Conservation (phyloP, 2,888 invertebrate genomes). For the Aromia moschata region DNA sequence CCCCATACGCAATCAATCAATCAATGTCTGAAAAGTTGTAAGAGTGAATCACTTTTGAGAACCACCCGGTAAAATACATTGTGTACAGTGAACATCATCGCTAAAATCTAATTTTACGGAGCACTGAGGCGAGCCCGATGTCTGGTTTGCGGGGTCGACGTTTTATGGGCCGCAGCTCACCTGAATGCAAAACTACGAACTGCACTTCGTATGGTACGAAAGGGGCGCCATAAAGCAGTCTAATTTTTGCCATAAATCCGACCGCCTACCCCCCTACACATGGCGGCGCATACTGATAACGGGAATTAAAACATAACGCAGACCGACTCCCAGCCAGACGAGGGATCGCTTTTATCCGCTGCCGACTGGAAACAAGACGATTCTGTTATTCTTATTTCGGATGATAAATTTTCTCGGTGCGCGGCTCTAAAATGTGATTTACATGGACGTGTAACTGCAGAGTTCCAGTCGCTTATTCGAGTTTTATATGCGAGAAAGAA, state of each 20-base stretch:
- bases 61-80: background rate
- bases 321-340: slow-evolving; percentile 4
- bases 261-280: background rate
- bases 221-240: slow-evolving; percentile 14
- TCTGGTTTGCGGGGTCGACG: too few species aligned
- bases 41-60: too few species aligned
- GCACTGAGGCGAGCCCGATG: too few species aligned
- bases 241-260: slow-evolving; percentile 7
- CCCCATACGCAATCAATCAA: too few species aligned
- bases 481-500: too few species aligned
- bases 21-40: background rate
- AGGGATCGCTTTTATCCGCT: slow-evolving; percentile 4
- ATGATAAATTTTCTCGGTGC: slow-evolving; percentile 5
- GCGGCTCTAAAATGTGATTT: slow-evolving; percentile 3
- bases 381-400: slow-evolving; percentile 13
- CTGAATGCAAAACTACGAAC: slow-evolving; percentile 8
- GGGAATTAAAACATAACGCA: slow-evolving; percentile 12
- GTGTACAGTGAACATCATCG: background rate
- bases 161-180: background rate
- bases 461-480: background rate
- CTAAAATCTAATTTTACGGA: background rate
- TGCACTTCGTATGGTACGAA: slow-evolving; percentile 1
- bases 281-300: slow-evolving; percentile 15
- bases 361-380: slow-evolving; percentile 12
- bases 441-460: background rate